These are phyloP conservation scores for Helleia helle DNA, from an alignment of 2,888 invertebrate species.

Conservation along the genomic window DNA sequence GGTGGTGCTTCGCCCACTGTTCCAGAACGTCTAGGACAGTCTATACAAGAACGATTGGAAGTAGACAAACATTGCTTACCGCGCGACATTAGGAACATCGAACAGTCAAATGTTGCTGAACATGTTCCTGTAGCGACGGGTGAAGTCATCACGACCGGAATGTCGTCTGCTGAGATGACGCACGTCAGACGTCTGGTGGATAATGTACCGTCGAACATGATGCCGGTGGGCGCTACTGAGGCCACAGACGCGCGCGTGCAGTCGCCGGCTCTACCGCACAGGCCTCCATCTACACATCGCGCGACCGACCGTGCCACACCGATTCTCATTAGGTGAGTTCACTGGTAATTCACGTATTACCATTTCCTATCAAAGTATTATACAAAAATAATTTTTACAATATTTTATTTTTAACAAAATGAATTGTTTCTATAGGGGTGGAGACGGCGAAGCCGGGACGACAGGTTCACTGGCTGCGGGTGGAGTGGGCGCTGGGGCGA, in stretches of 20 bases:
- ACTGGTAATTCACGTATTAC: neutral
- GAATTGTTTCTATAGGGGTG: slow-evolving; percentile 18
- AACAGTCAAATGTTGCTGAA: neutral
- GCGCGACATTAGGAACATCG: slow-evolving; percentile 2
- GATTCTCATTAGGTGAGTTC: slow-evolving; percentile 47
- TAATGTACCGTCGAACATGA: slow-evolving; percentile 41
- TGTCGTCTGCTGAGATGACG: slow-evolving; percentile 21
- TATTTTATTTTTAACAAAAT: too few relatives aligned
- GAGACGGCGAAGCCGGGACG: slow-evolving; percentile 25
- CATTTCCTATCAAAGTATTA: too few relatives aligned
- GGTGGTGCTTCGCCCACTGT: slow-evolving; percentile 20
- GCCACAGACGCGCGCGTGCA: slow-evolving; percentile 57
- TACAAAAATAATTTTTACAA: too few relatives aligned
- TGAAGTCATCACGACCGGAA: slow-evolving; percentile 20
- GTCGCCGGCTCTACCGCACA: slow-evolving; percentile 61
- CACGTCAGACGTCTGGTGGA: slow-evolving; percentile 32
- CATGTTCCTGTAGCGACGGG: slow-evolving; percentile 4
- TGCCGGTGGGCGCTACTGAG: slow-evolving; percentile 55
- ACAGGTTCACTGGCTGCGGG: slow-evolving; percentile 23
- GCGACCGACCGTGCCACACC: slow-evolving; percentile 51
- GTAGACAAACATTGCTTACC: neutral
- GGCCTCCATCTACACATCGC: slow-evolving; percentile 44
- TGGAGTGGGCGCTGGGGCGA: slow-evolving; percentile 25
- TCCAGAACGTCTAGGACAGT: slow-evolving; percentile 15
- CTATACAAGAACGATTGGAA: slow-evolving; percentile 12